These are phyloP conservation scores for Leptopilina drosophilae DNA, from an alignment of 2,888 invertebrate species.

Conservation along the genomic window DNA sequence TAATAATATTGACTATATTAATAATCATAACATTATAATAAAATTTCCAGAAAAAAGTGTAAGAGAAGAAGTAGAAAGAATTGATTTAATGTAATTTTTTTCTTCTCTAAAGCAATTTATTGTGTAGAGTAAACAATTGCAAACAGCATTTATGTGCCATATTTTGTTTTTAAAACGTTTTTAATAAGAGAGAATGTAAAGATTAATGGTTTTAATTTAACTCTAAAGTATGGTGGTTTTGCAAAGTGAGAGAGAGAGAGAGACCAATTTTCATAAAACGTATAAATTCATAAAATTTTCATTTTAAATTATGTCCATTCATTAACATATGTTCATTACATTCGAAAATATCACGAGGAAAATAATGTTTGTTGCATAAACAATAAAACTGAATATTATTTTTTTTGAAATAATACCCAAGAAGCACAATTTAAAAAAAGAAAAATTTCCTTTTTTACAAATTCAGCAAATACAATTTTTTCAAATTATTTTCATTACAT, in stretches of 20 bases:
- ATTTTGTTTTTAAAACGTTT: slow-evolving; percentile 4
- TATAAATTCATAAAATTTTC: slow-evolving; percentile 9
- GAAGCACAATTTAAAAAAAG: too few relatives aligned
- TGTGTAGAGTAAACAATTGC: background rate
- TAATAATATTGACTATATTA: too few relatives aligned
- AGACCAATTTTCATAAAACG: slow-evolving; percentile 12
- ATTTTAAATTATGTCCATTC: background rate
- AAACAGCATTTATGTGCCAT: background rate
- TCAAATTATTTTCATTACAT: too few relatives aligned
- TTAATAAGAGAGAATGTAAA: slow-evolving; percentile 10
- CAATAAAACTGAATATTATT: background rate
- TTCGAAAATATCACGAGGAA: background rate
- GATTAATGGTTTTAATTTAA: slow-evolving; percentile 9
- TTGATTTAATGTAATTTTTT: background rate
- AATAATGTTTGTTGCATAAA: background rate
- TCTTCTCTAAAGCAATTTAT: background rate
- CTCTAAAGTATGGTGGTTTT: background rate
- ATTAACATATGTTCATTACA: slow-evolving; percentile 3
- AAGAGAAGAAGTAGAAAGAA: too few relatives aligned
- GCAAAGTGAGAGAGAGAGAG: too few relatives aligned
- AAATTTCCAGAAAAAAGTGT: too few relatives aligned
- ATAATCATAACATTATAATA: too few relatives aligned
- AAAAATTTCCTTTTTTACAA: too few relatives aligned
- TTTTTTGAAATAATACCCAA: too few relatives aligned
- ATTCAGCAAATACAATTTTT: too few relatives aligned